Conservation (phyloP, 2,113 vertebrate species). For the Sminthopsis crassicaudata region DNA sequence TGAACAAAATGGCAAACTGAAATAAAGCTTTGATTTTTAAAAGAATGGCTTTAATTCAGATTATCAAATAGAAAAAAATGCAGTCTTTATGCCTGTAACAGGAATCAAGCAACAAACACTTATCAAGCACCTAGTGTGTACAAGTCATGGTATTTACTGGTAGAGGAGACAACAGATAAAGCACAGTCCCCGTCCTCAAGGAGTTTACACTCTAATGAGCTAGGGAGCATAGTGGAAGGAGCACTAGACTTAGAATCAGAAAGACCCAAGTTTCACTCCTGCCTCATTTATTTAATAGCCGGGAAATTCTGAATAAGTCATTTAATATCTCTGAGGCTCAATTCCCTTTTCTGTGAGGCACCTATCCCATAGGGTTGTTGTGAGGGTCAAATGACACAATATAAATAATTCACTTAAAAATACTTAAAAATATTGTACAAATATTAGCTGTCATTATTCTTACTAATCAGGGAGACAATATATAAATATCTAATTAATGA, state of each 20-base stretch:
- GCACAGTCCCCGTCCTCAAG: background rate
- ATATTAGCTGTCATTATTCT: background rate
- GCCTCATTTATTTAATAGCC: background rate
- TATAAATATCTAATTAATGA: background rate
- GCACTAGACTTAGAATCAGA: background rate
- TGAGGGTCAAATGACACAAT: constrained; percentile 6
- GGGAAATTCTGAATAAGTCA: background rate
- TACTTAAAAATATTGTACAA: background rate
- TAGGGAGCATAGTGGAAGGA: background rate
- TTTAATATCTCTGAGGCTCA: background rate
- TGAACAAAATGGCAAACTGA: background rate
- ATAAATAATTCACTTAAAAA: background rate
- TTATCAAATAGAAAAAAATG: background rate
- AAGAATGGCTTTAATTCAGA: background rate
- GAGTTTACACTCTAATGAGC: background rate
- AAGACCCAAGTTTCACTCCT: background rate
- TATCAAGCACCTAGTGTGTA: background rate
- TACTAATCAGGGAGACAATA: background rate
- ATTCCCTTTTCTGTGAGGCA: constrained; percentile 1
- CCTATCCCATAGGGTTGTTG: background rate
- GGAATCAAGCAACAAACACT: background rate
- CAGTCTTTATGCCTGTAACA: background rate
- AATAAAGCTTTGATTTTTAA: background rate
- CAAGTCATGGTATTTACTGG: background rate
- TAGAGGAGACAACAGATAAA: background rate